Evolutionary conservation across 2,113 vertebrate genomes (phyloP).

Genomic region (Caranx melampygus): DNA sequence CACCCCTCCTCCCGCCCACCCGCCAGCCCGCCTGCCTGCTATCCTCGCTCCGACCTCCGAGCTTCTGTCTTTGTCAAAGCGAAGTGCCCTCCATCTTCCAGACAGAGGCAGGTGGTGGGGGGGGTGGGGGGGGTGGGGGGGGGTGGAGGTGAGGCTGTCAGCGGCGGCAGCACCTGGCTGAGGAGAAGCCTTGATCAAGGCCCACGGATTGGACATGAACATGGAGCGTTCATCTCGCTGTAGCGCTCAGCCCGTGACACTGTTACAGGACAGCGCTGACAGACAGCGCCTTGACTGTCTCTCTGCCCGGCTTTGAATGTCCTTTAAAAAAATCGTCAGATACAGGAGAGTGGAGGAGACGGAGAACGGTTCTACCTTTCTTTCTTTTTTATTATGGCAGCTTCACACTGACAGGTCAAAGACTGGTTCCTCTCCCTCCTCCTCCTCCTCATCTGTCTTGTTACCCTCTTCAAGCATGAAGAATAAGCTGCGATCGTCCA

Average conservation of each 20-base stretch:
- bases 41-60: conserved; percentile 13
- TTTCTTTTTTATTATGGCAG: conserved; percentile 54
- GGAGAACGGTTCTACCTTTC: conserved; percentile 42
- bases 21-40: no score
- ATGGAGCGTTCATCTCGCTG: conserved; percentile 57
- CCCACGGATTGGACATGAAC: conserved; percentile 66
- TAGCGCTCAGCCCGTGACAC: conserved; percentile 66
- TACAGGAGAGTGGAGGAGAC: conserved; percentile 40
- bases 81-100: conserved; percentile 54
- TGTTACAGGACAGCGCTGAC: conserved; percentile 74
- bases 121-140: no score
- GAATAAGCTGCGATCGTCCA: conserved; percentile 26
- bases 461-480: background rate
- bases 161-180: conserved; percentile 69
- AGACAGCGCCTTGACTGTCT: conserved; percentile 66
- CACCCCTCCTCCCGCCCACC: no score
- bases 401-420: conserved; percentile 69
- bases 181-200: conserved; percentile 83
- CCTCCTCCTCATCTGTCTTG: conserved; percentile 34
- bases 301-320: conserved; percentile 66
- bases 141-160: conserved; percentile 74
- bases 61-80: conserved; percentile 65
- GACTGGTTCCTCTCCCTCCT: conserved; percentile 49
- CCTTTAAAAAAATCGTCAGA: conserved; percentile 64
- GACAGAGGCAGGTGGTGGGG: conserved; percentile 28